These are phyloP conservation scores for Hippopotamus amphibius DNA, from an alignment of 2,113 vertebrate species.

Conservation along the genomic window DNA sequence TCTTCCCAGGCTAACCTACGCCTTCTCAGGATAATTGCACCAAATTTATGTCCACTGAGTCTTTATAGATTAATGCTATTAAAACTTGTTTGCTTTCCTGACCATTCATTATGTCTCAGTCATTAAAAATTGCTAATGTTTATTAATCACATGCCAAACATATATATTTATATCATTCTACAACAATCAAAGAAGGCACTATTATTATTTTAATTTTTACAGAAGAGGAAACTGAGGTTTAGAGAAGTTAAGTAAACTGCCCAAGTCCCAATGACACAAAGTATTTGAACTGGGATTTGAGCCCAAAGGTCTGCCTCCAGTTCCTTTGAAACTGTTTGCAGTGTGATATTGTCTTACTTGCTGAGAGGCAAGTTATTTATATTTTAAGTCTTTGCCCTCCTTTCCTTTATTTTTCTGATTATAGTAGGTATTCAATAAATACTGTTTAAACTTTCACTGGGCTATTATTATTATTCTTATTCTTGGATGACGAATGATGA, in stretches of 20 bases:
- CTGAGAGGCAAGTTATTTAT: neutral
- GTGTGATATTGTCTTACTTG: neutral
- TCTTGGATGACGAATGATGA: neutral
- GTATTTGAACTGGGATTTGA: neutral
- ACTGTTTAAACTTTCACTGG: neutral
- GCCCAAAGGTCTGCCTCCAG: neutral
- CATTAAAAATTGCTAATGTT: neutral
- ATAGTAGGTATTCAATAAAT: neutral
- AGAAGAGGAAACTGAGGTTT: neutral
- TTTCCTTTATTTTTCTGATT: neutral
- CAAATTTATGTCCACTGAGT: neutral
- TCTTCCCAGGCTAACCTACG: neutral
- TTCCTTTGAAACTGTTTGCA: neutral
- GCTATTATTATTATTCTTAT: neutral
- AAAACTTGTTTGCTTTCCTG: neutral
- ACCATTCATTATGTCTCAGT: neutral
- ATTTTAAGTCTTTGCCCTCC: neutral
- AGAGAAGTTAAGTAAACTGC: neutral
- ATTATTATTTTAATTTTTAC: neutral
- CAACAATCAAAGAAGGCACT: neutral
- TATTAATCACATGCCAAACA: constrained; percentile 11
- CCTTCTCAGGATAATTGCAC: neutral
- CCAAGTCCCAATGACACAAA: neutral
- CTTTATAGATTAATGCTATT: neutral
- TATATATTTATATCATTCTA: neutral